A percentile compares a stretch with the other conserved stretches of the same genome.
phyloP scores from a whole-genome alignment of 2,888 invertebrate genomes.

The Melanophora roralis region DNA sequence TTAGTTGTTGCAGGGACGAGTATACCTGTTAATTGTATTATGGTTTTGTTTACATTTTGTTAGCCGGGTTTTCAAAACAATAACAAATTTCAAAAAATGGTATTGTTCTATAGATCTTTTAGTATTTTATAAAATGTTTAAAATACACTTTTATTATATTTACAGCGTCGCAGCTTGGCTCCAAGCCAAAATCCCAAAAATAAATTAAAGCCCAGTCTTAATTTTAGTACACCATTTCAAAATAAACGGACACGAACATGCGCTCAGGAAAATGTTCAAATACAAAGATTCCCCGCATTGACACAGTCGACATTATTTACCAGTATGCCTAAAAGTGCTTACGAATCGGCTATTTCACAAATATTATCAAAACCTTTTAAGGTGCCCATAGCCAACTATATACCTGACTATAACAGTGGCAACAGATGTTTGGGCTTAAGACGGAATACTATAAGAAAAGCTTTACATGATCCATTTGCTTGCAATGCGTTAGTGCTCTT shows the following conservation, averaged over 20 bases:
- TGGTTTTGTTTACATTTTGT: neutral
- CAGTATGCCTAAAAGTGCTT: constrained; percentile 77
- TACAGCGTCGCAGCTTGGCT: constrained; percentile 83
- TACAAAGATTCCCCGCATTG: constrained; percentile 47
- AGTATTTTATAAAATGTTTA: neutral
- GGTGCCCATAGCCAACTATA: constrained; percentile 94
- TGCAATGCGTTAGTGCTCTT: constrained; percentile 94
- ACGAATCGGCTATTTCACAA: constrained; percentile 89
- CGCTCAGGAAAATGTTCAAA: constrained; percentile 73
- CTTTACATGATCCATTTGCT: constrained; percentile 94
- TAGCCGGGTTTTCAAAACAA: constrained; percentile 42
- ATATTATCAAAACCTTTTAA: constrained; percentile 92
- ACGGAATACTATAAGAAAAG: constrained; percentile 79
- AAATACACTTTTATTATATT: neutral
- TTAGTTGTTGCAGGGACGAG: too few relatives aligned
- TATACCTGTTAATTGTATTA: too few relatives aligned
- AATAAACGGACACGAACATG: constrained; percentile 78
- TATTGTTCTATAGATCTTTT: constrained; percentile 49
- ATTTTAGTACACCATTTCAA: constrained; percentile 79
- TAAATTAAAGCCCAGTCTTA: constrained; percentile 75
- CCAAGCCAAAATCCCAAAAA: constrained; percentile 83
- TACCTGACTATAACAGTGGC: constrained; percentile 83
- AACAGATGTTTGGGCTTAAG: constrained; percentile 89
- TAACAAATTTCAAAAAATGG: constrained; percentile 65
- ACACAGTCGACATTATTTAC: constrained; percentile 64